Conservation (phyloP, 2,888 invertebrate species). For the Rotaria magnacalcarata region DNA sequence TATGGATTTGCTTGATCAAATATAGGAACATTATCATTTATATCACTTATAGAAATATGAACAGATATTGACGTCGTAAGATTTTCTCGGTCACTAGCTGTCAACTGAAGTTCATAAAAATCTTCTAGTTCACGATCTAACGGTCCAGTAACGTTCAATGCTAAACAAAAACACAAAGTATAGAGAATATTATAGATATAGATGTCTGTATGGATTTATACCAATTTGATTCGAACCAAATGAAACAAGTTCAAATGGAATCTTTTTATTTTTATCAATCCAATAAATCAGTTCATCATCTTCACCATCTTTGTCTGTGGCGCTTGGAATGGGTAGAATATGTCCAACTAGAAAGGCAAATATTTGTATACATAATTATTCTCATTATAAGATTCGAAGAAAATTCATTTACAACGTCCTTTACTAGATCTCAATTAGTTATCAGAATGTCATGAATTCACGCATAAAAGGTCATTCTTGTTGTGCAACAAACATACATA, state of each 20-base stretch:
- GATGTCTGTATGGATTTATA: neutral
- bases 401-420: no score
- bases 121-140: constrained; percentile 38
- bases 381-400: neutral
- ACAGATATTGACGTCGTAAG: constrained; percentile 13
- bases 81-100: constrained; percentile 32
- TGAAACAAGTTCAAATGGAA: constrained; percentile 22
- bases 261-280: neutral
- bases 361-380: neutral
- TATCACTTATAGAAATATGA: constrained; percentile 33
- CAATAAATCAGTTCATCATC: constrained; percentile 24
- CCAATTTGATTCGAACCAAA: constrained; percentile 35
- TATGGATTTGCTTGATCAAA: neutral
- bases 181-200: neutral
- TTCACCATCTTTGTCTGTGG: constrained; percentile 21
- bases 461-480: neutral
- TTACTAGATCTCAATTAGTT: neutral
- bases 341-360: constrained; percentile 12
- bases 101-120: constrained; percentile 29
- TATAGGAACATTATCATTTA: constrained; percentile 37
- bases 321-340: constrained; percentile 7
- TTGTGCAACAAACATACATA: neutral
- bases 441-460: neutral
- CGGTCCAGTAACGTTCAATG: constrained; percentile 8
- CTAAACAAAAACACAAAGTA: neutral